Conservation (phyloP, 2,888 invertebrate genomes). For the Eupithecia subfuscata region DNA sequence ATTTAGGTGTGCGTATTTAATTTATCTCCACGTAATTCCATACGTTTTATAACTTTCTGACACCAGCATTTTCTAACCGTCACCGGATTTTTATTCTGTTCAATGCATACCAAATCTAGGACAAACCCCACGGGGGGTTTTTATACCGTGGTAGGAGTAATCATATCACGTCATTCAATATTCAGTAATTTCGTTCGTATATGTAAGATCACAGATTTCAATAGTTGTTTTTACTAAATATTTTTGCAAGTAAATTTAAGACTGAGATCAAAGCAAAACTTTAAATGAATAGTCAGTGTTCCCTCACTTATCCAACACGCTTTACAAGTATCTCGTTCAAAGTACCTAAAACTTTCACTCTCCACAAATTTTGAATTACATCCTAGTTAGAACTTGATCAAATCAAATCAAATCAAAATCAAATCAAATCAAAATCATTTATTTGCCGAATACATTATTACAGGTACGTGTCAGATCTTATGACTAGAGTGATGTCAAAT, state of each 20-base stretch:
- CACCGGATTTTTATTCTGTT: background rate
- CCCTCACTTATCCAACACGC: background rate
- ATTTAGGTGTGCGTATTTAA: background rate
- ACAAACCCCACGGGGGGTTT: conserved; percentile 41
- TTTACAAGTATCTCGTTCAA: background rate
- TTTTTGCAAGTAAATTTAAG: background rate
- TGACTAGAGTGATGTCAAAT: no score
- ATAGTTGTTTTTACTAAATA: background rate
- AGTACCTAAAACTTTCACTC: background rate
- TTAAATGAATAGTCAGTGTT: background rate
- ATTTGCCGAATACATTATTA: no score
- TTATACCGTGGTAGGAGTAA: conserved; percentile 32
- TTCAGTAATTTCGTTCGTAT: conserved; percentile 1
- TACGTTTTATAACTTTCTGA: background rate
- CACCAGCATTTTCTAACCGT: background rate
- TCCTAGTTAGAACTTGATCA: conserved; percentile 3
- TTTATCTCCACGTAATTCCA: background rate
- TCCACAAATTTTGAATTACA: conserved; percentile 8
- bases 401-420: no score
- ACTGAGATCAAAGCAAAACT: background rate
- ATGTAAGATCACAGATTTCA: background rate
- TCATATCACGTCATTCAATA: conserved; percentile 24
- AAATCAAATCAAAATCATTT: no score
- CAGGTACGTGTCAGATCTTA: no score
- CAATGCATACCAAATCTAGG: conserved; percentile 34